Base-by-base conservation (phyloP, 2,888 invertebrate genomes). In the Ditula angustiorana region DNA sequence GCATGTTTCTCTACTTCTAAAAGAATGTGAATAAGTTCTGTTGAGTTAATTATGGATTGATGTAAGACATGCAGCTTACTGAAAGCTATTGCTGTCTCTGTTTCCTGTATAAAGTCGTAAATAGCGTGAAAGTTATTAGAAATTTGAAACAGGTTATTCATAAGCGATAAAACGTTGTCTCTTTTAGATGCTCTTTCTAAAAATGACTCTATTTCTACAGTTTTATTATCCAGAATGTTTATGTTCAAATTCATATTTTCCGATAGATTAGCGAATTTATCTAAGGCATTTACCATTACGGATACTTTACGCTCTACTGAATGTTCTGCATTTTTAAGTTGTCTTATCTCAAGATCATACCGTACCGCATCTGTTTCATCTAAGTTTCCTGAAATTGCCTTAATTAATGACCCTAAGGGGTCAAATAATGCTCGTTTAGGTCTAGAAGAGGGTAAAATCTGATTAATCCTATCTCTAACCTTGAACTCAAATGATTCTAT, bases 331-430 rank as follows among this genome's bases (percentile, higher is more conserved):
- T 56, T 13, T 47, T 52, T 11, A 69, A 13, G 7, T 49, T 56
- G 13, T 24, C 33, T n/a, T 46, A 69, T 66, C 52, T 56, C 10
- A 7, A 23, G 4, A 21, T 69, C 35, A 30, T 56, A 67, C 16
- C 26, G 50, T 23, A 61, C 44, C 7, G 72, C 72, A 47, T 73
- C 73, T 0, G 72, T 65, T 35, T 71, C 62, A 58, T 75, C 73
- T 57, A 76, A 61, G 23, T 76, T 74, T 47, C 71, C 71, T 2
- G 71, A 69, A 33, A 74, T 71, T 4, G 66, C 44, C 60, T 73
- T 76, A 61, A 71, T 59, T 13, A 72, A 10, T 7, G 67, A 57
- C n/a, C 70, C 69, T 41, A 70, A 37, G 3, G 66, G 69, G 28
- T 67, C 67, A 10, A 68, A 47, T 30, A 69, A 46, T 8, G 62